A percentile compares a stretch with the other conserved stretches of the same genome.
Conservation (phyloP, 2,888 invertebrate species). For the Ditula angustiorana region DNA sequence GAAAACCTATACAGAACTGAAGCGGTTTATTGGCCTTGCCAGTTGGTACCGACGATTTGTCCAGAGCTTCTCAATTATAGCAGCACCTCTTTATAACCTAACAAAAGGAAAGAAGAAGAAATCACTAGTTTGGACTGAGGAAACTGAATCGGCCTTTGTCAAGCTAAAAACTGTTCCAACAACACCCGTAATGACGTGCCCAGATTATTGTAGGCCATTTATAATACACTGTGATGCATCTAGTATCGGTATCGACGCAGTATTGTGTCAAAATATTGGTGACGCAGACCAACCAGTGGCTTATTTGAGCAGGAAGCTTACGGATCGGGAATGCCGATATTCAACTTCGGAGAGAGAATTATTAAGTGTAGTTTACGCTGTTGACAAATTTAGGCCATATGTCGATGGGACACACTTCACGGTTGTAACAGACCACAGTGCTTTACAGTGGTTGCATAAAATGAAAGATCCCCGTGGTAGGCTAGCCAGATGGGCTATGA, state of each 20-base stretch:
- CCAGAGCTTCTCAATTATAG: neutral
- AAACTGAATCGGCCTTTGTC: neutral
- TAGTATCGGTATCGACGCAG: constrained; percentile 26
- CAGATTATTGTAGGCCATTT: constrained; percentile 4
- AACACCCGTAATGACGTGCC: constrained; percentile 9
- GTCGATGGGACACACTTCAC: constrained; percentile 44
- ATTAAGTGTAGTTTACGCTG: neutral
- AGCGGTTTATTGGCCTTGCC: constrained; percentile 12
- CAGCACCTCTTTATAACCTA: constrained; percentile 1
- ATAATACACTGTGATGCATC: constrained; percentile 9
- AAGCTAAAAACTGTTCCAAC: constrained; percentile 2
- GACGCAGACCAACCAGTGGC: neutral
- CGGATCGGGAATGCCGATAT: neutral
- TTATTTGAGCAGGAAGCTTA: constrained; percentile 7
- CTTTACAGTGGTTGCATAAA: constrained; percentile 49
- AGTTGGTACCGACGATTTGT: constrained; percentile 13
- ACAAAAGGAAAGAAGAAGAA: constrained; percentile 6
- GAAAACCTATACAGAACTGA: constrained; percentile 1
- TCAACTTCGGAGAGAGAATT: constrained; percentile 5
- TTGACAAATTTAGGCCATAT: constrained; percentile 35
- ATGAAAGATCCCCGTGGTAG: too few relatives aligned
- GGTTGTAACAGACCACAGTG: constrained; percentile 47
- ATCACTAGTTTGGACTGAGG: neutral
- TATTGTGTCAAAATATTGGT: neutral
- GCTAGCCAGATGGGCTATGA: constrained; percentile 47